Evolutionary conservation across 2,888 invertebrate species (phyloP).

Genomic region (Acrobeloides nanus): DNA sequence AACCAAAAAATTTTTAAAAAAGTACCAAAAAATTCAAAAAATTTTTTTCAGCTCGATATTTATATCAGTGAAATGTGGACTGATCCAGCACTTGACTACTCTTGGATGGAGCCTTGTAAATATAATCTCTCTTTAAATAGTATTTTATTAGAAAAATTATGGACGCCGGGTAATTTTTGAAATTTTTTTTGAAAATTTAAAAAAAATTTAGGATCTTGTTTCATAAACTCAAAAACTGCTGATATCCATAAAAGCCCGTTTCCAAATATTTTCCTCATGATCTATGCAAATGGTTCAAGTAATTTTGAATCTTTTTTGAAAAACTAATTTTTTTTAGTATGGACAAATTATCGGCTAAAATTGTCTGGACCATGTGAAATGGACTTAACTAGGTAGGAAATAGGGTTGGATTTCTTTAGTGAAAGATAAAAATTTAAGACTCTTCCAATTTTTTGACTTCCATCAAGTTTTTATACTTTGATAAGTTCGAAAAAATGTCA

Average conservation of each 20-base stretch:
- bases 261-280: conserved; percentile 52
- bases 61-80: conserved; percentile 54
- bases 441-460: too few relatives aligned
- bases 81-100: conserved; percentile 48
- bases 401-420: too few relatives aligned
- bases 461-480: too few relatives aligned
- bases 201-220: conserved; percentile 47
- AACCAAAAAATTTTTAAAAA: too few relatives aligned
- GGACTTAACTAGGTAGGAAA: conserved; percentile 37
- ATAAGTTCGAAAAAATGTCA: too few relatives aligned
- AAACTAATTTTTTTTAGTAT: conserved; percentile 31
- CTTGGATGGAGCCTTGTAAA: conserved; percentile 50
- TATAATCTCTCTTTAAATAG: conserved; percentile 51
- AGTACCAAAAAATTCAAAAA: too few relatives aligned
- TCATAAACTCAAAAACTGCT: conserved; percentile 54
- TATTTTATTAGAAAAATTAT: conserved; percentile 36
- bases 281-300: conserved; percentile 53
- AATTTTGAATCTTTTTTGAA: conserved; percentile 6
- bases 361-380: conserved; percentile 51
- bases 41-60: conserved; percentile 47
- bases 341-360: conserved; percentile 52
- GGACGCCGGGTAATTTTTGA: conserved; percentile 25
- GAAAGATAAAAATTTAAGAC: too few relatives aligned
- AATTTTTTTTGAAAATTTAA: conserved; percentile 22
- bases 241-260: conserved; percentile 52